Conservation (phyloP, 2,797 vertebrate genomes). For the Lophius americanus region DNA sequence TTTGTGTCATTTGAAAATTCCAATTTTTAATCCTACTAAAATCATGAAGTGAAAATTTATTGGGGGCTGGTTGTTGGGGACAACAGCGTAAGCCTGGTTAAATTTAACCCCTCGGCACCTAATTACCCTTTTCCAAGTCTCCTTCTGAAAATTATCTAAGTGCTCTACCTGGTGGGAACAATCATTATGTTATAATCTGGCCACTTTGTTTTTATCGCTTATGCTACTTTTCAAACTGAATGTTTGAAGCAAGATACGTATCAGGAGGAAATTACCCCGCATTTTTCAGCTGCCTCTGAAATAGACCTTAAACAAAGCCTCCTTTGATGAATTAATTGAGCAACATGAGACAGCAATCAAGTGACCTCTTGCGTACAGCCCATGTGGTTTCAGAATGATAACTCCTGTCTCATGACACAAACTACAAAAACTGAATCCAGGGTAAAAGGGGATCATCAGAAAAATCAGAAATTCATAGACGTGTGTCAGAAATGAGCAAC, state of each 20-base stretch:
- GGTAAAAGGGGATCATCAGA: background rate
- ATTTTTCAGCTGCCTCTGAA: conserved; percentile 32
- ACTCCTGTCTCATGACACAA: conserved; percentile 36
- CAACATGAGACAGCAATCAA: conserved; percentile 28
- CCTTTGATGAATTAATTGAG: conserved; percentile 31
- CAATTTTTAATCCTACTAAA: too few relatives aligned
- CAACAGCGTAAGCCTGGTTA: too few relatives aligned
- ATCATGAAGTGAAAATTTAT: too few relatives aligned
- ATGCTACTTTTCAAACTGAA: background rate
- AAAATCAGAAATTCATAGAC: background rate
- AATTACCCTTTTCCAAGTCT: background rate
- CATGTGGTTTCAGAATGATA: conserved; percentile 21
- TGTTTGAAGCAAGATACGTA: conserved; percentile 21
- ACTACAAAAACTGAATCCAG: background rate
- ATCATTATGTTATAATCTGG: too few relatives aligned
- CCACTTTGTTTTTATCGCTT: background rate
- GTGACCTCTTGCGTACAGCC: conserved; percentile 10
- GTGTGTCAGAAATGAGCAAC: background rate
- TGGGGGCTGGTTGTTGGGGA: too few relatives aligned
- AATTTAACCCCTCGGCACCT: background rate
- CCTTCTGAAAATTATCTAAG: too few relatives aligned
- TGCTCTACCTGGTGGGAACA: too few relatives aligned
- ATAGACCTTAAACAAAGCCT: conserved; percentile 26
- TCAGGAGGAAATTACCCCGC: conserved; percentile 1
- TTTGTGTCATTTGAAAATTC: too few relatives aligned